phyloP scores from a whole-genome alignment of 2,888 invertebrate species.

The Polyommatus iphigenia region DNA sequence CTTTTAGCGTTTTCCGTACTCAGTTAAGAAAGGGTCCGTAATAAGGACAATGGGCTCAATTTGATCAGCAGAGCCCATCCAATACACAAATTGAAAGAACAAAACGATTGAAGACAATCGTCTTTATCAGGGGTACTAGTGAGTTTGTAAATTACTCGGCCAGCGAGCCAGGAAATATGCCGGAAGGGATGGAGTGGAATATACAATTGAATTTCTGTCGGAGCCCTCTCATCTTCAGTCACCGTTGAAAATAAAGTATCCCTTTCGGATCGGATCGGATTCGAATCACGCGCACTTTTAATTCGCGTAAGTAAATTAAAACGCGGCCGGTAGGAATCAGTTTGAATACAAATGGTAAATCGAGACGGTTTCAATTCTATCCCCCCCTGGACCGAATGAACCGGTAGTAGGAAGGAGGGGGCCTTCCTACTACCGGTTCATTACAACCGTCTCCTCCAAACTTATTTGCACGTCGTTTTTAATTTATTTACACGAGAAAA shows the following conservation, averaged over 20 bases:
- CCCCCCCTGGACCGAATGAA: constrained; percentile 39
- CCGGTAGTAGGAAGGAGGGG: too few species aligned
- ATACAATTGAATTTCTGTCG: constrained; percentile 51
- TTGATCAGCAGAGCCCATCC: constrained; percentile 37
- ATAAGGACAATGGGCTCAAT: constrained; percentile 34
- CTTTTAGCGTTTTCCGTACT: constrained; percentile 9
- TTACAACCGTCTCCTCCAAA: constrained; percentile 58
- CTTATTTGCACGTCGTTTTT: constrained; percentile 63
- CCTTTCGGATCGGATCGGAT: constrained; percentile 62
- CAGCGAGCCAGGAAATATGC: constrained; percentile 49
- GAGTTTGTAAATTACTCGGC: constrained; percentile 60
- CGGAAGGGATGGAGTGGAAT: constrained; percentile 47
- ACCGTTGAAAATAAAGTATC: constrained; percentile 74
- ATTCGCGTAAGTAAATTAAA: constrained; percentile 79
- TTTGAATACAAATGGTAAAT: constrained; percentile 78
- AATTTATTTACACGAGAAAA: constrained; percentile 60
- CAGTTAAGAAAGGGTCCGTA: constrained; percentile 11
- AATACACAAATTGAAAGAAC: constrained; percentile 51
- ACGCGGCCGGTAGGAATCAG: constrained; percentile 65
- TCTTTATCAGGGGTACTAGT: constrained; percentile 54
- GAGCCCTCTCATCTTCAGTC: constrained; percentile 63
- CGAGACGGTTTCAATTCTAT: constrained; percentile 64
- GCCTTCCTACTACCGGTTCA: constrained; percentile 60
- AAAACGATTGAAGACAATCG: constrained; percentile 56
- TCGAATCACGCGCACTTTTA: constrained; percentile 77